Conservation (phyloP, 2,888 invertebrate genomes). For the Lissonota sp. region DNA sequence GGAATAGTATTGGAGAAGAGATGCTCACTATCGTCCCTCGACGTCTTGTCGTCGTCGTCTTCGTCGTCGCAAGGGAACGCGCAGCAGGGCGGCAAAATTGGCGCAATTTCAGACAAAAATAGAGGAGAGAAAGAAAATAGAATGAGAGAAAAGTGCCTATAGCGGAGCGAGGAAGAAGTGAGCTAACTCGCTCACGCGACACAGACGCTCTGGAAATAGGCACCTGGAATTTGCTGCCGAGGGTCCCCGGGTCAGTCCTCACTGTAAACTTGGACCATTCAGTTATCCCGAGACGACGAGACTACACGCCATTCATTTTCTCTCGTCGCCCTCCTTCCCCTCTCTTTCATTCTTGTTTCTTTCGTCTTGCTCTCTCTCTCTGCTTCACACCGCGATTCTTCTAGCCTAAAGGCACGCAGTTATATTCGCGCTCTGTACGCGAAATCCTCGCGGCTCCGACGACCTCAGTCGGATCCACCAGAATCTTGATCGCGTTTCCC, state of each 20-base stretch:
- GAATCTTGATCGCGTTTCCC: slow-evolving; percentile 33
- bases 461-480: slow-evolving; percentile 48
- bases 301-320: slow-evolving; percentile 65
- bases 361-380: slow-evolving; percentile 3
- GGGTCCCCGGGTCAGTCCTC: slow-evolving; percentile 61
- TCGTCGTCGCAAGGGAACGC: slow-evolving; percentile 23
- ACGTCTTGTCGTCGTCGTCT: slow-evolving; percentile 20
- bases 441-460: slow-evolving; percentile 38
- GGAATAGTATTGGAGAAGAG: slow-evolving; percentile 17
- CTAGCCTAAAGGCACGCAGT: slow-evolving; percentile 41
- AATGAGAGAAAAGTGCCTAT: slow-evolving; percentile 42
- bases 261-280: slow-evolving; percentile 64
- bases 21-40: slow-evolving; percentile 27
- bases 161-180: slow-evolving; percentile 2
- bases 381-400: slow-evolving; percentile 26
- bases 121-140: slow-evolving; percentile 42
- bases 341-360: slow-evolving; percentile 27
- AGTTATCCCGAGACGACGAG: slow-evolving; percentile 62
- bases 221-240: slow-evolving; percentile 66
- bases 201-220: slow-evolving; percentile 68
- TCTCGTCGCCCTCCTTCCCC: slow-evolving; percentile 12
- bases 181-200: slow-evolving; percentile 43
- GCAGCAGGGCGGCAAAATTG: slow-evolving; percentile 59
- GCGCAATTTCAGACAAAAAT: slow-evolving; percentile 68
- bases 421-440: slow-evolving; percentile 43